Conservation (phyloP, 2,888 invertebrate species). For the Atherix ibis region DNA sequence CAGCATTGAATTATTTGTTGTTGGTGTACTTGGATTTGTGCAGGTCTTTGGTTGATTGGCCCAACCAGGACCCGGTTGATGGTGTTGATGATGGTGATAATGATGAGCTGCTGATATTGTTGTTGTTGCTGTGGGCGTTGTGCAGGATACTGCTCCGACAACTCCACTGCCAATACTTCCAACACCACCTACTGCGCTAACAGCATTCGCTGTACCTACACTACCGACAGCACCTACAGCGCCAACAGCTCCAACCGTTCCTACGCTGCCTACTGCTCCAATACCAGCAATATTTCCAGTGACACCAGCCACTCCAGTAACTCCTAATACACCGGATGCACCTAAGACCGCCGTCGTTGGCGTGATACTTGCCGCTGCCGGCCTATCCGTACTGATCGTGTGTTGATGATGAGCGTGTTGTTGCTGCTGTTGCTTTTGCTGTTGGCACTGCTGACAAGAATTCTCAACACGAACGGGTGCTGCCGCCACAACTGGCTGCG, state of each 20-base stretch:
- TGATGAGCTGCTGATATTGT: conserved; percentile 9
- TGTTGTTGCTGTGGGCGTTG: conserved; percentile 9
- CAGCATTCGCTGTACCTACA: background rate
- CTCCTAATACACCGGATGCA: background rate
- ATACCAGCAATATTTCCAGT: conserved; percentile 2
- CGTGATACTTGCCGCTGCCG: conserved; percentile 5
- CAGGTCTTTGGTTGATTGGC: background rate
- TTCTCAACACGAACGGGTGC: conserved; percentile 3
- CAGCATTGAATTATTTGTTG: conserved; percentile 19
- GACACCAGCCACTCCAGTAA: background rate
- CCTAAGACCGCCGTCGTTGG: conserved; percentile 10
- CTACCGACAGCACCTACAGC: background rate
- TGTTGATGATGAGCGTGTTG: conserved; percentile 8
- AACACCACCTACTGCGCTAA: background rate
- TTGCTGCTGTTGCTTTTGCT: conserved; percentile 14
- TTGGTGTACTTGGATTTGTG: conserved; percentile 5
- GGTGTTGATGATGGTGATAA: no score
- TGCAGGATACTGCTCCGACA: background rate
- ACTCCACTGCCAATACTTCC: background rate
- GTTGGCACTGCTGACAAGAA: conserved; percentile 8
- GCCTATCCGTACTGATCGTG: background rate
- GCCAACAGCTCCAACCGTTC: background rate
- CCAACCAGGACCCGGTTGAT: conserved; percentile 6
- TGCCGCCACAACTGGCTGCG: conserved; percentile 4
- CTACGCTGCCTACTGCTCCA: conserved; percentile 5